These are phyloP conservation scores for Lochmaea capreae DNA, from an alignment of 2,888 invertebrate genomes.

Conservation along the genomic window DNA sequence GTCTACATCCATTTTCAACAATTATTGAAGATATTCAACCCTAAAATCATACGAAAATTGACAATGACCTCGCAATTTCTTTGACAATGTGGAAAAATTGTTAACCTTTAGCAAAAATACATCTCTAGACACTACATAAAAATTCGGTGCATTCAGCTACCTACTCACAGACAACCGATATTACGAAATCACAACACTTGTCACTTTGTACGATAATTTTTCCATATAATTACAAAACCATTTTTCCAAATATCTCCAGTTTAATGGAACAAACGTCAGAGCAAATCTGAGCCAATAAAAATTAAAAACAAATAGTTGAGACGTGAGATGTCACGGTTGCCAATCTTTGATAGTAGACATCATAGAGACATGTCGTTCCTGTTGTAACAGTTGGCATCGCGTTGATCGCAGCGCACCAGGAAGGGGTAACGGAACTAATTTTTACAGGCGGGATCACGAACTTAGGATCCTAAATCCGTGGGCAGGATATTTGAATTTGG, in stretches of 20 bases:
- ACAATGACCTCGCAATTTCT: slow-evolving; percentile 33
- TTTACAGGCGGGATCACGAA: no score
- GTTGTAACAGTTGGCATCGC: no score
- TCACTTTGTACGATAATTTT: slow-evolving; percentile 1
- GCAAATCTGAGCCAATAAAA: slow-evolving; percentile 1
- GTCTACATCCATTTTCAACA: slow-evolving; percentile 77
- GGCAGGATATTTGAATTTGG: no score
- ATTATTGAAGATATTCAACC: slow-evolving; percentile 9
- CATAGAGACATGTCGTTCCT: no score
- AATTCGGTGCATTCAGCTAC: neutral
- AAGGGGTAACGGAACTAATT: no score
- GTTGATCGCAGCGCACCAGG: no score
- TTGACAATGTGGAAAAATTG: slow-evolving; percentile 20
- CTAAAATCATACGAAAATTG: slow-evolving; percentile 27
- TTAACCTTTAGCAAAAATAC: slow-evolving; percentile 21
- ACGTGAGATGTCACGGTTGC: neutral
- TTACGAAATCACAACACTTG: neutral
- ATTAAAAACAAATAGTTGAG: neutral
- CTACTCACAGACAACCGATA: neutral
- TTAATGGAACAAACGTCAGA: neutral
- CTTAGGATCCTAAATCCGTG: no score
- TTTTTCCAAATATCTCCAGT: neutral
- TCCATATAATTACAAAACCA: neutral
- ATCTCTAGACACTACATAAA: neutral
- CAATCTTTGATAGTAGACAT: neutral